Evolutionary conservation across 1,140 invertebrate species (phyloP).

Genomic region (Thereuonema tuberculata): DNA sequence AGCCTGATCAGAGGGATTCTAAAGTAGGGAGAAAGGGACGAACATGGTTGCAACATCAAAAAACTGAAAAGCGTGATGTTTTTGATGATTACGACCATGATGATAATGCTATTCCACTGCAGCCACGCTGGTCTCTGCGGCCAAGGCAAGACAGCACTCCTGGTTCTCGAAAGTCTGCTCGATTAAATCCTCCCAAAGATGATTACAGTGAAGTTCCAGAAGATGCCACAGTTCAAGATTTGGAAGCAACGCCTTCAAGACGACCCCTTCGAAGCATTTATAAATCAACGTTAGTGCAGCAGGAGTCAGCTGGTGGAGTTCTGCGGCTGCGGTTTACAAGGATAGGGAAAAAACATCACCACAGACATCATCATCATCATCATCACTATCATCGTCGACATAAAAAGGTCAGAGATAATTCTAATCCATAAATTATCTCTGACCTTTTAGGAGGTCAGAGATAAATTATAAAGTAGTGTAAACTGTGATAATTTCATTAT

Average conservation of each 20-base stretch:
- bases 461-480: too few relatives aligned
- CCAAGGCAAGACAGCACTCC: too few relatives aligned
- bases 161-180: constrained; percentile 1
- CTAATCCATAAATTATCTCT: too few relatives aligned
- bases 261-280: constrained; percentile 2
- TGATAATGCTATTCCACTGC: too few relatives aligned
- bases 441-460: too few relatives aligned
- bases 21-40: too few relatives aligned
- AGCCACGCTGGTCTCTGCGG: not conserved
- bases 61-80: too few relatives aligned
- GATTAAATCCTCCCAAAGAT: constrained; percentile 5
- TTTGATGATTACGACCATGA: too few relatives aligned
- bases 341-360: constrained; percentile 3
- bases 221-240: not conserved
- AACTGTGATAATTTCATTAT: too few relatives aligned
- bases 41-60: too few relatives aligned
- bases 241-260: not conserved
- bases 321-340: not conserved
- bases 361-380: not conserved
- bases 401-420: constrained; percentile 7
- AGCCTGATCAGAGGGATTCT: too few relatives aligned
- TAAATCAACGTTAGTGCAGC: not conserved
- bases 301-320: not conserved
- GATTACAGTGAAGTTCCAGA: not conserved
- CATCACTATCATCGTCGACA: not conserved